A percentile compares a stretch with the other conserved stretches of the same genome.
Conservation (phyloP, 2,888 invertebrate species). For the Cerceris rybyensis region DNA sequence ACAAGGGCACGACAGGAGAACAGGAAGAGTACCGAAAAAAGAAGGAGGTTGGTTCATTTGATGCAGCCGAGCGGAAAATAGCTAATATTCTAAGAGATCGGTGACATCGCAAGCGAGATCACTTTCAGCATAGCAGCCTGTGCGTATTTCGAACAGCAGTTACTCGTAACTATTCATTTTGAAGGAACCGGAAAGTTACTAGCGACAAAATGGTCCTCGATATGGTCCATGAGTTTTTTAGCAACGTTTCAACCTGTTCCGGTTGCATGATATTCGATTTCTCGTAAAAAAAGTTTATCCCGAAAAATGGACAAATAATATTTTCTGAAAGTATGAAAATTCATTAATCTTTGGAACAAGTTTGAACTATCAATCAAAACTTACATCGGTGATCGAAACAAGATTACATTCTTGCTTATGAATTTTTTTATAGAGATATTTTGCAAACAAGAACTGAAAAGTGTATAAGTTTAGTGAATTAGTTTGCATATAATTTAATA, state of each 20-base stretch:
- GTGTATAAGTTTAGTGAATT: no score
- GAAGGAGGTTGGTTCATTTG: conserved; percentile 57
- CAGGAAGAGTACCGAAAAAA: conserved; percentile 15
- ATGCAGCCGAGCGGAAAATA: conserved; percentile 75
- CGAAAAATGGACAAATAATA: no score
- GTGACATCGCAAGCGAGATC: conserved; percentile 59
- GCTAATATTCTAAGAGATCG: conserved; percentile 75
- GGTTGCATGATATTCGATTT: neutral
- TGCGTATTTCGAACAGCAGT: conserved; percentile 48
- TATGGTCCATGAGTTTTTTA: neutral
- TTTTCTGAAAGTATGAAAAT: no score
- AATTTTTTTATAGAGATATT: no score
- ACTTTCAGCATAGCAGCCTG: conserved; percentile 50
- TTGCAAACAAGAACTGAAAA: no score
- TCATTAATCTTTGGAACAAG: no score
- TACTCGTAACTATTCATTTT: conserved; percentile 28
- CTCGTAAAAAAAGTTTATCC: neutral
- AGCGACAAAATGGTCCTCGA: conserved; percentile 25
- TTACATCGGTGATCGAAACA: no score
- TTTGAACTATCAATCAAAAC: no score
- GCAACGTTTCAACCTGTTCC: neutral
- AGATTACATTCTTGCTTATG: no score
- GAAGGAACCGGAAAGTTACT: conserved; percentile 48
- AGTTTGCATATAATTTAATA: no score
- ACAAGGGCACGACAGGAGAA: conserved; percentile 4